phyloP scores from a whole-genome alignment of 2,797 vertebrate species.

The Cossypha polioptera region DNA sequence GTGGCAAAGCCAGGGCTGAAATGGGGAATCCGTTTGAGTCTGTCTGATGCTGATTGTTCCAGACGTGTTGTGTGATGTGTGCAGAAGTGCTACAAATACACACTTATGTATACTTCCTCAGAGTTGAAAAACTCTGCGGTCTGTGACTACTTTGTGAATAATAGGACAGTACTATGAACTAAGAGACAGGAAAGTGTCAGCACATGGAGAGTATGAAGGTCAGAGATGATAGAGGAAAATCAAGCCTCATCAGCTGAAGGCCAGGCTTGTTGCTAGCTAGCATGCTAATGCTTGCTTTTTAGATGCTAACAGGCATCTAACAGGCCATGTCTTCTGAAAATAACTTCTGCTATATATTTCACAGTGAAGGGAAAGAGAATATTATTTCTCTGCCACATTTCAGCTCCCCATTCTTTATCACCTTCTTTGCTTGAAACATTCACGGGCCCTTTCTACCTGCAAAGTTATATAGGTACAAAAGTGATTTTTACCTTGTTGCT shows the following conservation, averaged over 20 bases:
- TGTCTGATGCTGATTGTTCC: background rate
- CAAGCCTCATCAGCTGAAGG: background rate
- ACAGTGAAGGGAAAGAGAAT: background rate
- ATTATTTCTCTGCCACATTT: background rate
- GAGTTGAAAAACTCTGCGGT: background rate
- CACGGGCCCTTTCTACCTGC: background rate
- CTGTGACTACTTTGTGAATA: background rate
- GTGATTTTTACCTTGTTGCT: background rate
- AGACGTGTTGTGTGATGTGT: fast-evolving
- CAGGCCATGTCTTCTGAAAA: background rate
- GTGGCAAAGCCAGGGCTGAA: background rate
- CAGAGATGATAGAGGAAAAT: background rate
- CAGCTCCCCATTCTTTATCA: background rate
- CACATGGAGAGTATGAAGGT: background rate
- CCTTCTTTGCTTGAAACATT: background rate
- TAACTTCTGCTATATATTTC: background rate
- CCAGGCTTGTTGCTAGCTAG: background rate
- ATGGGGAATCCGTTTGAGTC: background rate
- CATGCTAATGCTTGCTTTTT: background rate
- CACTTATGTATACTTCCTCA: fast-evolving
- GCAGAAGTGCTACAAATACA: background rate
- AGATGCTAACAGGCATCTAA: background rate
- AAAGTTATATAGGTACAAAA: background rate
- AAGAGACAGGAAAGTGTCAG: too few relatives aligned
- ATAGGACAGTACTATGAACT: background rate